Percentiles rank a stretch among this genome's conserved stretches.
phyloP scores from a whole-genome alignment of 30 jellyfish, hydroid and myxozoan genomes.

The Sanderia malayensis region DNA sequence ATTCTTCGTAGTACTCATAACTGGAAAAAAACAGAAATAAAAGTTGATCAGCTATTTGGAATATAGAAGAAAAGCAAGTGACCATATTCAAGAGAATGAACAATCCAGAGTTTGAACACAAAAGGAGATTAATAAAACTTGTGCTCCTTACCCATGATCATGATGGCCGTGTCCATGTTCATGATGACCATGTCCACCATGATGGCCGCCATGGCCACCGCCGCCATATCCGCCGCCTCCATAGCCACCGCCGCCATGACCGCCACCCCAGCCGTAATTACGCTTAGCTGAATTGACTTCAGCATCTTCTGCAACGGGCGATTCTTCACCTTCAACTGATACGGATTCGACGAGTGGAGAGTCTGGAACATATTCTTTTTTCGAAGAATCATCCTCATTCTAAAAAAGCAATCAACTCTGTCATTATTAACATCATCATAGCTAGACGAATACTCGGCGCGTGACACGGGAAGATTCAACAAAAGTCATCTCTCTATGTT shows the following conservation, averaged over 20 bases:
- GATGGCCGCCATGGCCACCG: slow-evolving; percentile 59
- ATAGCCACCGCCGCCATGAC: slow-evolving; percentile 31
- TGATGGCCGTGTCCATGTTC: slow-evolving; percentile 95
- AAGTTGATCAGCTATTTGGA: background rate
- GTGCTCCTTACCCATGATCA: slow-evolving; percentile 74
- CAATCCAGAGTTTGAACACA: too few species aligned
- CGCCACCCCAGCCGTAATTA: slow-evolving; percentile 78
- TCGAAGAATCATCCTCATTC: slow-evolving; percentile 47
- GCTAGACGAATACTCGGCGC: too few species aligned
- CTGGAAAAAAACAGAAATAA: slow-evolving; percentile 19
- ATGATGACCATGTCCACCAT: slow-evolving; percentile 95
- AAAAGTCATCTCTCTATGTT: too few species aligned
- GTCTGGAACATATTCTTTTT: slow-evolving; percentile 51
- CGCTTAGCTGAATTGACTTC: slow-evolving; percentile 60
- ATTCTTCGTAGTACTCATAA: slow-evolving; percentile 95
- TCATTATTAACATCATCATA: too few species aligned
- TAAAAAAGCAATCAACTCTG: too few species aligned
- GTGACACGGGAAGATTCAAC: too few species aligned
- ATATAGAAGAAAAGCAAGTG: too few species aligned
- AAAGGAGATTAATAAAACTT: too few species aligned
- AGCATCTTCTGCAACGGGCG: slow-evolving; percentile 40
- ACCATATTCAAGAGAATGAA: too few species aligned
- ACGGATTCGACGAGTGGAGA: slow-evolving; percentile 34
- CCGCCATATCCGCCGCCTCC: slow-evolving; percentile 29
- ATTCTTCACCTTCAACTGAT: slow-evolving; percentile 61